Conservation (phyloP, 2,888 invertebrate species). For the Rhamnusium bicolor region DNA sequence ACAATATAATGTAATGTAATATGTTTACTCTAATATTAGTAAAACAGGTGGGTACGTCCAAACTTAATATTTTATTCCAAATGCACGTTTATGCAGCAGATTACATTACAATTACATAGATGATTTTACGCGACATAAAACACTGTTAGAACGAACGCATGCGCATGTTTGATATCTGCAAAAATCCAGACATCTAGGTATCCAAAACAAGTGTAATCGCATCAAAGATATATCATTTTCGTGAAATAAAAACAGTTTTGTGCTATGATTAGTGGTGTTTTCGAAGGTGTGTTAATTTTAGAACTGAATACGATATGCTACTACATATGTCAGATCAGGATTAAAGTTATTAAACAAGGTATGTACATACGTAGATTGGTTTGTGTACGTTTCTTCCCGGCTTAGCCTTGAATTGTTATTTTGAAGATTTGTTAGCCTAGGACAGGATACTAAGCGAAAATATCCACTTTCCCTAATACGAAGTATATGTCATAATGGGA, state of each 20-base stretch:
- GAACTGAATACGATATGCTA: slow-evolving; percentile 44
- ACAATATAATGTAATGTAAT: neutral
- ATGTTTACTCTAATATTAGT: neutral
- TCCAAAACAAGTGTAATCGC: slow-evolving; percentile 68
- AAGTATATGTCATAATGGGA: neutral
- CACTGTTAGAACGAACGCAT: slow-evolving; percentile 54
- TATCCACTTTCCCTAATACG: neutral
- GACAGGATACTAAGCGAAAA: slow-evolving; percentile 40
- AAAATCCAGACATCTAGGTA: slow-evolving; percentile 66
- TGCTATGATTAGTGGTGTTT: slow-evolving; percentile 53
- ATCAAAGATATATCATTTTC: slow-evolving; percentile 57
- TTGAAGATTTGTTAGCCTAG: slow-evolving; percentile 58
- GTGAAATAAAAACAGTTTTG: slow-evolving; percentile 53
- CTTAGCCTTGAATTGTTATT: slow-evolving; percentile 62
- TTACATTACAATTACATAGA: neutral
- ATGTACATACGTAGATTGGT: slow-evolving; percentile 51
- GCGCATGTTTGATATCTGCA: slow-evolving; percentile 51
- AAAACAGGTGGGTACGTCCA: neutral
- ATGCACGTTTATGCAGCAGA: too few species aligned
- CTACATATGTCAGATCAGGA: slow-evolving; percentile 49
- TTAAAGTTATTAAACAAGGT: slow-evolving; percentile 50
- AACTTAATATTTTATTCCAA: neutral
- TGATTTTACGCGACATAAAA: slow-evolving; percentile 55
- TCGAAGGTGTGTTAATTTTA: slow-evolving; percentile 37
- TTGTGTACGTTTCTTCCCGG: slow-evolving; percentile 55